phyloP scores from a whole-genome alignment of 2,113 vertebrate genomes.

The Actenoides lindsayi region DNA sequence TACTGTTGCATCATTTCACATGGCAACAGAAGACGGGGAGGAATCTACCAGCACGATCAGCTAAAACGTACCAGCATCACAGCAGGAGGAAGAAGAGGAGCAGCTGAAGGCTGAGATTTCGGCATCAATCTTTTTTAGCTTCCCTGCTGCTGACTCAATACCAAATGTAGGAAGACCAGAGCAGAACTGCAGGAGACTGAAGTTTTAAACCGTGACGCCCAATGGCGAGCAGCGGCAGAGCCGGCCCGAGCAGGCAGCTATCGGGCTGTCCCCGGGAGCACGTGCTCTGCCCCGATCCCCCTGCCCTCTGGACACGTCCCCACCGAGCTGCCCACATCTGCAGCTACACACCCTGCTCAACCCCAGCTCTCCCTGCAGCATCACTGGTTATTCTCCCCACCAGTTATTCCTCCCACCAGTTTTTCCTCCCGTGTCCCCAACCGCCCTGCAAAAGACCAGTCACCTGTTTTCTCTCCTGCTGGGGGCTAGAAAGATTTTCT shows the following conservation, averaged over 20 bases:
- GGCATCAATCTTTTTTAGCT: neutral
- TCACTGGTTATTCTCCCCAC: neutral
- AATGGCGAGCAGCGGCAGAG: neutral
- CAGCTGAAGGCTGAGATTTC: neutral
- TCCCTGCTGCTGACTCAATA: constrained; percentile 30
- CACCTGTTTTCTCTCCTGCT: neutral
- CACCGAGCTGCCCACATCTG: rapidly evolving
- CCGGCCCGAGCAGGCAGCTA: rapidly evolving
- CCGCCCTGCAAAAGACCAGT: neutral
- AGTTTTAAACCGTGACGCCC: neutral
- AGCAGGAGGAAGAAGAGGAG: constrained; percentile 22
- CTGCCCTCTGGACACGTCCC: rapidly evolving
- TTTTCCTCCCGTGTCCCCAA: neutral
- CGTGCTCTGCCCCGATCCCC: rapidly evolving
- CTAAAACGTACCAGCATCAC: neutral
- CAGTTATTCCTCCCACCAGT: too few species aligned
- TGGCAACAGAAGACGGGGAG: neutral
- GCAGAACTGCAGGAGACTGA: neutral
- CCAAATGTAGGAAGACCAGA: neutral
- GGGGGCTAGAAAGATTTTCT: neutral
- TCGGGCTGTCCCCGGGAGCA: rapidly evolving
- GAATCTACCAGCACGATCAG: neutral
- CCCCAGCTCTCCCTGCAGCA: neutral
- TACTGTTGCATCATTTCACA: neutral
- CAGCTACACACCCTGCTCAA: rapidly evolving